Base-by-base conservation (phyloP, 2,888 invertebrate species). In the Erynnis tages region DNA sequence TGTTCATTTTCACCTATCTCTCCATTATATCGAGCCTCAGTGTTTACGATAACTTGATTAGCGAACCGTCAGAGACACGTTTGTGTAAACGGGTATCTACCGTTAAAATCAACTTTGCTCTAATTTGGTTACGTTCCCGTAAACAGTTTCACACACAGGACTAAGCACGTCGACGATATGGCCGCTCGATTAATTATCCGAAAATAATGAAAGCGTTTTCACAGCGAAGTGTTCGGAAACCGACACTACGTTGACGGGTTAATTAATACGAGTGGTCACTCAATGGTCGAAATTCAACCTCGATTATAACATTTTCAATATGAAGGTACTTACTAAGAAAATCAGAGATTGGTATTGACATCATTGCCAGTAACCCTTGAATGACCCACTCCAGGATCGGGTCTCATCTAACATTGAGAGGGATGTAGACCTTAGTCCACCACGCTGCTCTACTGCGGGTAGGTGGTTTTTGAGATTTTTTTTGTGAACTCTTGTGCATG, bases 31-130 rank as follows among this genome's bases (percentile, higher is more conserved):
- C n/a, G 29, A 13, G 14, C 25, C 27, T 34, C 41, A 16, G 34
- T 34, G 19, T 49, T 49, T 34, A 17, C 38, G 14, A 35, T 46
- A 43, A 50, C 14, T 27, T 50, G 23, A 50, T 50, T 50, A 50
- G 4, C 17, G 21, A 43, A 35, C 43, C 41, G 43, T 29, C 43
- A 50, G 43, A 27, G 49, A 43, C 43, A 35, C 43, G 50, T 40
- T 49, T 49, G 50, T 35, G 19, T 37, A 25, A 27, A 19, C 40
- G 21, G 14, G 34, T 27, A 17, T 25, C 32, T 41, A 35, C 27
- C 43, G 50, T 43, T 50, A 50, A 50, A 50, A 50, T 43, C 50
- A 50, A 50, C 43, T 50, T 50, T 50, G 41, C 35, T 7, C 19
- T 43, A 50, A 50, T 50, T 50, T 35, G 10, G 43, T 50, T 50